Percentiles rank a stretch among this genome's conserved stretches.
phyloP scores from a whole-genome alignment of 2,797 vertebrate genomes.

The Acanthornis magna region DNA sequence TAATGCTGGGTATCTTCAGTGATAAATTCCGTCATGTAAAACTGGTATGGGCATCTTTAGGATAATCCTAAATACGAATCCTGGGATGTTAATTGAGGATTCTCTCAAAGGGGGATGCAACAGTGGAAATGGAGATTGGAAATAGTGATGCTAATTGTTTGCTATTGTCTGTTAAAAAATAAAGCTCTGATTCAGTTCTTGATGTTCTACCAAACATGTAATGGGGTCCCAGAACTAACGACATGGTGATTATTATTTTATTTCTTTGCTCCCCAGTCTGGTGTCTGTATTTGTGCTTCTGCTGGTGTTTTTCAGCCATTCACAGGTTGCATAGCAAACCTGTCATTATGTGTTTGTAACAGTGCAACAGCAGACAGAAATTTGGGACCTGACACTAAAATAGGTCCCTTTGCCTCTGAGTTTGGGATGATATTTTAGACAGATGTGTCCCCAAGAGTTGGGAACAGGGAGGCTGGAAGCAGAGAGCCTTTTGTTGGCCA shows the following conservation, averaged over 20 bases:
- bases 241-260: not conserved
- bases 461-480: not conserved
- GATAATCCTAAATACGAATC: constrained; percentile 3
- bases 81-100: not conserved
- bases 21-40: not conserved
- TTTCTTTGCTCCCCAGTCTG: not conserved
- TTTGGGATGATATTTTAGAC: not conserved
- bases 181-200: not conserved
- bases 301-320: not conserved
- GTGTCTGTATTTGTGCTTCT: not conserved
- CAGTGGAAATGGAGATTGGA: not conserved
- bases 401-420: not conserved
- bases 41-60: not conserved
- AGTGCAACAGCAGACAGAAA: not conserved
- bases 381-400: not conserved
- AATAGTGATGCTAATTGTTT: not conserved
- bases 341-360: not conserved
- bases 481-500: not conserved
- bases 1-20: not conserved
- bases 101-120: not conserved
- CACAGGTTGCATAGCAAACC: not conserved
- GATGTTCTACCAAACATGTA: not conserved
- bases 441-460: not conserved
- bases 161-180: not conserved
- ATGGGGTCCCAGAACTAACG: not conserved